A percentile compares a stretch with the other conserved stretches of the same genome.
Conservation (phyloP, 2,888 invertebrate species). For the Psylliodes chrysocephalus region DNA sequence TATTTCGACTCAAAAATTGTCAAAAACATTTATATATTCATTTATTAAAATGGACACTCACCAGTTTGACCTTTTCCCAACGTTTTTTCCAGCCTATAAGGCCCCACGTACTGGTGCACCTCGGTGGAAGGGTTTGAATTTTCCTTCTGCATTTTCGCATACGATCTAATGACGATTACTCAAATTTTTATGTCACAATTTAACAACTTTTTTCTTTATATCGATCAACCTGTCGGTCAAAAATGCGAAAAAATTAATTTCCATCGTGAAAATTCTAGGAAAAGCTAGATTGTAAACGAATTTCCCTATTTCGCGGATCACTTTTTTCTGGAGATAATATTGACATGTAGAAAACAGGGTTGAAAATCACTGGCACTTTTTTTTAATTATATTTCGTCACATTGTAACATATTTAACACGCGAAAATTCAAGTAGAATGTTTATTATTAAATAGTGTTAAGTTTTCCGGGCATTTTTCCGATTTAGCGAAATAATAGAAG, state of each 20-base stretch:
- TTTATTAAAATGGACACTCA: no score
- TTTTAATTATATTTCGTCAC: constrained; percentile 15
- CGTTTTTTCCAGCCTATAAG: constrained; percentile 98
- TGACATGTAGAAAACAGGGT: constrained; percentile 16
- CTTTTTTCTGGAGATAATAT: constrained; percentile 18
- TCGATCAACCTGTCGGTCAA: neutral
- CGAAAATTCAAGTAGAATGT: neutral
- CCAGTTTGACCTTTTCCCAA: constrained; percentile 99
- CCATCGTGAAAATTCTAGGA: constrained; percentile 13
- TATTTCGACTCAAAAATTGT: no score
- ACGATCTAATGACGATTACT: constrained; percentile 6
- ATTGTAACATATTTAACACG: constrained; percentile 1
- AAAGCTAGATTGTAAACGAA: neutral
- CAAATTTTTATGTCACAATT: constrained; percentile 44
- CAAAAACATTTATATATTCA: no score
- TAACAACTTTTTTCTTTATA: constrained; percentile 3
- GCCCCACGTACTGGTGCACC: constrained; percentile 95
- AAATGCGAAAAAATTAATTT: constrained; percentile 9
- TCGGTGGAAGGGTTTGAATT: constrained; percentile 67
- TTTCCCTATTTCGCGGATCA: constrained; percentile 18
- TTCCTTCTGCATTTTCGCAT: constrained; percentile 61
- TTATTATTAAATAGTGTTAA: neutral
- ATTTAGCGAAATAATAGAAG: constrained; percentile 45
- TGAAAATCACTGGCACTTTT: constrained; percentile 6
- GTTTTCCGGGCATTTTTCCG: constrained; percentile 47